Percentiles rank a stretch among this genome's conserved stretches.
Evolutionary conservation across 2,888 invertebrate species (phyloP).

Genomic region (Julus scanicus): DNA sequence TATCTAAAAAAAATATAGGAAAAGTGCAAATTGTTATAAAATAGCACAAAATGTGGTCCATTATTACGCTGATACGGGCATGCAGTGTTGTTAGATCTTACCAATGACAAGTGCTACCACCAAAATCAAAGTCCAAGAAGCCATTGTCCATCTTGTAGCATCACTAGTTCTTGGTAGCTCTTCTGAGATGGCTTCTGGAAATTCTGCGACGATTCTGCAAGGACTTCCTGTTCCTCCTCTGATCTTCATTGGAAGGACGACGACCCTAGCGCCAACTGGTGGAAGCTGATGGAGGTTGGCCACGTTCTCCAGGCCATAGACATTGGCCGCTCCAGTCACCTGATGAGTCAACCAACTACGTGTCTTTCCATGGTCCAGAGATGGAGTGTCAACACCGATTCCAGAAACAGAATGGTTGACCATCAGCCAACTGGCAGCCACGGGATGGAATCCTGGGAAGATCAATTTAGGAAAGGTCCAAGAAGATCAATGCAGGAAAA

Average conservation of each 20-base stretch:
- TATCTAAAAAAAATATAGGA: no score
- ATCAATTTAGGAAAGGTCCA: not conserved
- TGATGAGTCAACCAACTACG: conserved; percentile 69
- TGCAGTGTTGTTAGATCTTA: no score
- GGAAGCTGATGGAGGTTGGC: conserved; percentile 64
- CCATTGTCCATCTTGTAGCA: not conserved
- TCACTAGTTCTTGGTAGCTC: no score
- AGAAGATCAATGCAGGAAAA: no score
- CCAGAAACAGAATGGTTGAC: conserved; percentile 71
- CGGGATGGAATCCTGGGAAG: conserved; percentile 14
- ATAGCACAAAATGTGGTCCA: no score
- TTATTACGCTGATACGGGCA: no score
- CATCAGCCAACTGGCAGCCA: conserved; percentile 57
- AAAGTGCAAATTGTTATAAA: no score
- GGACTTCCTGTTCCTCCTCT: conserved; percentile 74
- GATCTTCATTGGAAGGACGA: conserved; percentile 74
- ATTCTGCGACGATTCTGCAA: conserved; percentile 68
- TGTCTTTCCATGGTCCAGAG: conserved; percentile 72
- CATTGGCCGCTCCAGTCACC: conserved; percentile 68
- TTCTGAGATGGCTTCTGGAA: not conserved
- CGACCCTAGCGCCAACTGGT: not conserved
- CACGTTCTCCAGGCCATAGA: conserved; percentile 74
- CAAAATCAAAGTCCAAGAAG: not conserved
- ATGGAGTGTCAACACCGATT: conserved; percentile 75
- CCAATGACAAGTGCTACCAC: no score